A percentile compares a stretch with the other conserved stretches of the same genome.
Evolutionary conservation across 1,140 invertebrate genomes (phyloP).

Genomic region (Drosophila athabasca): DNA sequence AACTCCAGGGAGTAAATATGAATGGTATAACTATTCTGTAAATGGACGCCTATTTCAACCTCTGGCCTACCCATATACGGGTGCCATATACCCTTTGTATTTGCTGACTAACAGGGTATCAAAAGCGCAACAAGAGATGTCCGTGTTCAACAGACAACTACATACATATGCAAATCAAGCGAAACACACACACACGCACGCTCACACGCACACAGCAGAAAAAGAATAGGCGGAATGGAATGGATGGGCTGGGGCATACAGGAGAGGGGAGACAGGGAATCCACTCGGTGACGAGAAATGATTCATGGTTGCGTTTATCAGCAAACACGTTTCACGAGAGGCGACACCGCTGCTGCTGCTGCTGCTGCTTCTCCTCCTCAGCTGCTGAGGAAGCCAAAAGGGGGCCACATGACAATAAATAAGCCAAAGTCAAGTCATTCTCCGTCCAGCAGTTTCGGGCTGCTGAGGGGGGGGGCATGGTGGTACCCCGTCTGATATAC

Average conservation of each 20-base stretch:
- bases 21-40: background rate
- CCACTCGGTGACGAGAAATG: constrained; percentile 62
- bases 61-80: no score
- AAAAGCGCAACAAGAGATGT: constrained; percentile 75
- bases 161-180: constrained; percentile 69
- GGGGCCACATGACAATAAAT: constrained; percentile 62
- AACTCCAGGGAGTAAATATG: background rate
- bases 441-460: constrained; percentile 14
- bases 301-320: constrained; percentile 80
- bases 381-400: constrained; percentile 64
- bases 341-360: constrained; percentile 9
- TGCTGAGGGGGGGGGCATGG: background rate
- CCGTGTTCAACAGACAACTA: constrained; percentile 35
- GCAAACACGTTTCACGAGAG: constrained; percentile 75
- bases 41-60: no score
- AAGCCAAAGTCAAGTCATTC: constrained; percentile 61
- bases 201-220: background rate
- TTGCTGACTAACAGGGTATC: constrained; percentile 6
- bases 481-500: no score
- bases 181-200: constrained; percentile 51
- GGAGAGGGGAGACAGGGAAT: background rate
- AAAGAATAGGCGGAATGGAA: background rate
- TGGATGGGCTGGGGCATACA: background rate
- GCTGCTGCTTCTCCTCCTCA: constrained; percentile 22
- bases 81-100: background rate